Conservation (phyloP, 2,888 invertebrate species). For the Eupithecia centaureata region DNA sequence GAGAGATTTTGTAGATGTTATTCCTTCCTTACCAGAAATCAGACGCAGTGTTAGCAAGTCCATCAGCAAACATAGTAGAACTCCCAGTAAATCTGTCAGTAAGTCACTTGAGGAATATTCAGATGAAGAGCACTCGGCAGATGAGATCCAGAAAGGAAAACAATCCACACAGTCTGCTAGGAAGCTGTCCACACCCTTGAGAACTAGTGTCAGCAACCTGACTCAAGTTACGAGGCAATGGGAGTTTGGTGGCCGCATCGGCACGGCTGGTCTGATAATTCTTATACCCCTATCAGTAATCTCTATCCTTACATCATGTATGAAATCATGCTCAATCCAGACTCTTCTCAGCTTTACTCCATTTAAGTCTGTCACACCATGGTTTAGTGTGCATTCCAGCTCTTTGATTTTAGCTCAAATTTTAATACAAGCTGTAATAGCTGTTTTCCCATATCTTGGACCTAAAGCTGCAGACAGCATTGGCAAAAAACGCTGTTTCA, state of each 20-base stretch:
- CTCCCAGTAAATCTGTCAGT: constrained; percentile 59
- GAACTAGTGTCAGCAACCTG: constrained; percentile 59
- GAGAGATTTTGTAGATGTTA: constrained; percentile 59
- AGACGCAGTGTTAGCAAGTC: constrained; percentile 71
- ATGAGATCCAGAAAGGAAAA: constrained; percentile 56
- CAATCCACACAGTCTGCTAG: constrained; percentile 62
- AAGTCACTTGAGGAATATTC: constrained; percentile 70
- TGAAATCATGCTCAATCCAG: constrained; percentile 65
- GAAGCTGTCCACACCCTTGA: constrained; percentile 73
- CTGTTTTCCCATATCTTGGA: constrained; percentile 76
- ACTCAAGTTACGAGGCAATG: constrained; percentile 57
- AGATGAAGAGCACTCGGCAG: constrained; percentile 71
- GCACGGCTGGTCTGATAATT: constrained; percentile 61
- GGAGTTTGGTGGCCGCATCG: constrained; percentile 75
- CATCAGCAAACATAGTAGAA: constrained; percentile 44
- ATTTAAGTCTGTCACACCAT: constrained; percentile 38
- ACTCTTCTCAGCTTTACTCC: constrained; percentile 42
- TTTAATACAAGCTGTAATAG: constrained; percentile 75
- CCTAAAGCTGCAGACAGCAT: constrained; percentile 66
- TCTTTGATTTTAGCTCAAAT: constrained; percentile 70
- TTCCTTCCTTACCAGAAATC: constrained; percentile 63
- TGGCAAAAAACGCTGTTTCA: constrained; percentile 69
- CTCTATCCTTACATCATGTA: constrained; percentile 66
- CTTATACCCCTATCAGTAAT: constrained; percentile 68
- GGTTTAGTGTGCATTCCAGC: constrained; percentile 64